These are phyloP conservation scores for Achroia grisella DNA, from an alignment of 1,140 invertebrate species.

Conservation along the genomic window DNA sequence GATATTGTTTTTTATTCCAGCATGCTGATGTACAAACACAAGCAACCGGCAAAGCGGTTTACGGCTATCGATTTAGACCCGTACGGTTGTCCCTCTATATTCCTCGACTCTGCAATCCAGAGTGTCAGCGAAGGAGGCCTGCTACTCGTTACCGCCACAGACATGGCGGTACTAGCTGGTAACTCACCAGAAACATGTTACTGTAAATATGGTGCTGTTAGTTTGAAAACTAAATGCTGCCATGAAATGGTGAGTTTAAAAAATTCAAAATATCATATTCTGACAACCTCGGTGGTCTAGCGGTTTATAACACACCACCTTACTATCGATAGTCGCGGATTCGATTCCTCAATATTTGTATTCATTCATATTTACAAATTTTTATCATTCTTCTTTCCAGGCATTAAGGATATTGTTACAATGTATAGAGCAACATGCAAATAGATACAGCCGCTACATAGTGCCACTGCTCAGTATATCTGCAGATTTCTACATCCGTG, in stretches of 20 bases:
- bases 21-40: conserved; percentile 88
- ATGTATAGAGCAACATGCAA: conserved; percentile 92
- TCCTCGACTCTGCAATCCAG: conserved; percentile 94
- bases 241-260: conserved; percentile 96
- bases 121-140: conserved; percentile 85
- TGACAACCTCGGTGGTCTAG: no score
- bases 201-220: conserved; percentile 94
- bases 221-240: conserved; percentile 89
- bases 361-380: neutral
- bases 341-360: no score
- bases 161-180: conserved; percentile 97
- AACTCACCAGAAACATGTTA: conserved; percentile 96
- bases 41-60: conserved; percentile 80
- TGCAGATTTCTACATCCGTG: conserved; percentile 97
- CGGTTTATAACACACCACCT: no score
- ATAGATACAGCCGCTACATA: conserved; percentile 94
- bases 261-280: no score
- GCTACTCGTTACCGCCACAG: conserved; percentile 97
- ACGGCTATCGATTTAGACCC: conserved; percentile 97
- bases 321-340: no score
- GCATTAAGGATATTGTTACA: conserved; percentile 94
- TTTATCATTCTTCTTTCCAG: conserved; percentile 51
- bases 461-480: conserved; percentile 93
- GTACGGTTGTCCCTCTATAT: conserved; percentile 95
- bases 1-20: conserved; percentile 69